phyloP scores from a whole-genome alignment of 2,888 invertebrate species.

The Drosophila fungiperda region DNA sequence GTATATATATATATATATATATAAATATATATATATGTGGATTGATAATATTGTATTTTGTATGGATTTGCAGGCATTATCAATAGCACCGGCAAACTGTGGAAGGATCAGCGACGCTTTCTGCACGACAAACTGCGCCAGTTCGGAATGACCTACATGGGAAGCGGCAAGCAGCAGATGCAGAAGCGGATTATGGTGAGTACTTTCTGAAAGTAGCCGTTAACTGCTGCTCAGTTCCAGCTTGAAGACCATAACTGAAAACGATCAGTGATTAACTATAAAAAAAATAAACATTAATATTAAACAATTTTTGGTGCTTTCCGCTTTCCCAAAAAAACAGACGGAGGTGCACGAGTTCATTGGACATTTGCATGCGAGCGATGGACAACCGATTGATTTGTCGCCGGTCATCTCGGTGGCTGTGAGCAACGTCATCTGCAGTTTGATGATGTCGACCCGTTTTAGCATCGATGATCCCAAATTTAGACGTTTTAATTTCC shows the following conservation, averaged over 20 bases:
- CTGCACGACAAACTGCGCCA: conserved; percentile 93
- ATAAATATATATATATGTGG: background rate
- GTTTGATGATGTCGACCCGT: conserved; percentile 94
- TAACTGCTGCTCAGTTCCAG: background rate
- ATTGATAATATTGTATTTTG: background rate
- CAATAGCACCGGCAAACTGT: conserved; percentile 94
- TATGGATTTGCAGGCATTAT: conserved; percentile 89
- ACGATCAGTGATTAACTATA: background rate
- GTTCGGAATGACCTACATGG: conserved; percentile 95
- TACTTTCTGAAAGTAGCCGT: conserved; percentile 40
- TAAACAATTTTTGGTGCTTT: background rate
- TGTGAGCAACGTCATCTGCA: conserved; percentile 96
- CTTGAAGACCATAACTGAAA: background rate
- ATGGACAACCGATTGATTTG: conserved; percentile 90
- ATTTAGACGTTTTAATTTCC: conserved; percentile 91
- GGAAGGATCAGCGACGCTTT: conserved; percentile 96
- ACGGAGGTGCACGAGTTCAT: conserved; percentile 92
- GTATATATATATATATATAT: background rate
- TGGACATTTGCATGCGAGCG: conserved; percentile 87
- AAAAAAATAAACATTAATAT: background rate
- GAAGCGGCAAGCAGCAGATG: conserved; percentile 92
- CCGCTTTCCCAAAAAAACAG: conserved; percentile 82
- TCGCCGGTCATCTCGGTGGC: conserved; percentile 92
- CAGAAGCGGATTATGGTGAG: conserved; percentile 93
- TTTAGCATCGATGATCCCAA: conserved; percentile 92